Conservation (phyloP, 2,113 vertebrate species). For the Archocentrus centrarchus region DNA sequence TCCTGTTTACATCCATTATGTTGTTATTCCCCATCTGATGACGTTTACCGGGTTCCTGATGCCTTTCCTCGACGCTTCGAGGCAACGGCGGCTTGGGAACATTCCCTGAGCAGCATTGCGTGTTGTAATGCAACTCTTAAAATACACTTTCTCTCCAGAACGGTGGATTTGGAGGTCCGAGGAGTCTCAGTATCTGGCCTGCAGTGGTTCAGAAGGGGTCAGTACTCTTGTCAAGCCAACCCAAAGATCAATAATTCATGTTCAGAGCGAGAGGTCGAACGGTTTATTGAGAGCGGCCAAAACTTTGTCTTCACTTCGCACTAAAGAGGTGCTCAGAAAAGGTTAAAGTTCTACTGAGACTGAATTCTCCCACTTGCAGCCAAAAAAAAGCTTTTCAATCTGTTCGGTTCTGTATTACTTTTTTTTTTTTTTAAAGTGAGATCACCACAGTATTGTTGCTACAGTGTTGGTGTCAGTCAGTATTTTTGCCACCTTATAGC, state of each 20-base stretch:
- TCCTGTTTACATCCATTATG: slow-evolving; percentile 70
- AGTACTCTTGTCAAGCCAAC: slow-evolving; percentile 54
- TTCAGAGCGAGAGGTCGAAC: slow-evolving; percentile 17
- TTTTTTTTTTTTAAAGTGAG: not conserved
- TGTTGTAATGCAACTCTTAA: slow-evolving; percentile 70
- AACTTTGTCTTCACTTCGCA: not conserved
- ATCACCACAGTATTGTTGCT: slow-evolving; percentile 48
- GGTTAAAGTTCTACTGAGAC: slow-evolving; percentile 13
- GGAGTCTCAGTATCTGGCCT: slow-evolving; percentile 44
- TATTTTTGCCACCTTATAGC: slow-evolving; percentile 55
- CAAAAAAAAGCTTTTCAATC: slow-evolving; percentile 42
- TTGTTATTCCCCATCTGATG: slow-evolving; percentile 31
- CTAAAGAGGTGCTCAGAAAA: slow-evolving; percentile 9
- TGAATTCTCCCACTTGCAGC: slow-evolving; percentile 45
- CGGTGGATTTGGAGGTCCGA: slow-evolving; percentile 32
- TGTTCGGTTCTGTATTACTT: slow-evolving; percentile 27
- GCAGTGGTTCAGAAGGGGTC: slow-evolving; percentile 32
- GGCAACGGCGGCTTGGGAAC: slow-evolving; percentile 44
- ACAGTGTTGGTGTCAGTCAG: slow-evolving; percentile 53
- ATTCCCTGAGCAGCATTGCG: slow-evolving; percentile 51
- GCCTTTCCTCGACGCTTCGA: slow-evolving; percentile 63
- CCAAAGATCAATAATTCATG: slow-evolving; percentile 63
- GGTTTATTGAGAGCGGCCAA: not conserved
- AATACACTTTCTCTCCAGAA: slow-evolving; percentile 46
- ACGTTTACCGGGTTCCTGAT: slow-evolving; percentile 64